Conservation (phyloP, 2,797 vertebrate genomes). For the Hypotaenidia okinawae region DNA sequence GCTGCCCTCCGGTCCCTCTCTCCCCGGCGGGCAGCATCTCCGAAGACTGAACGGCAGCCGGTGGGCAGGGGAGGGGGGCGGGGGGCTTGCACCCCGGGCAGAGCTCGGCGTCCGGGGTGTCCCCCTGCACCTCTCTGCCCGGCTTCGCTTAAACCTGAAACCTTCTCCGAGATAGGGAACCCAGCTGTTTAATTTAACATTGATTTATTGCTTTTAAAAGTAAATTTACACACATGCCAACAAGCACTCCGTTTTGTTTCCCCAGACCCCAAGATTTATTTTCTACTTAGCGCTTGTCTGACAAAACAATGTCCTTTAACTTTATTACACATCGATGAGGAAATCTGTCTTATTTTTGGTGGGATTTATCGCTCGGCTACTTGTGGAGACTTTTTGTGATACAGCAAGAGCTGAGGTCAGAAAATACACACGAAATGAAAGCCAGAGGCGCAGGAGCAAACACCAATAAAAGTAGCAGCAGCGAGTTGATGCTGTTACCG, state of each 20-base stretch:
- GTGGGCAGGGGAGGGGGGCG: neutral
- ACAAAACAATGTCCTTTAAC: constrained; percentile 79
- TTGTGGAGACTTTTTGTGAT: constrained; percentile 5
- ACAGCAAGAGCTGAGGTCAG: constrained; percentile 12
- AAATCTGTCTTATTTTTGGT: constrained; percentile 72
- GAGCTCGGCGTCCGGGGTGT: neutral
- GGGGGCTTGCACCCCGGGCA: neutral
- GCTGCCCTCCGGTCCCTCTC: neutral
- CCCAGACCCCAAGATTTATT: constrained; percentile 77
- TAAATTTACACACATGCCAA: constrained; percentile 77
- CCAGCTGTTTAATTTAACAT: constrained; percentile 80
- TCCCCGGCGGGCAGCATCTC: neutral
- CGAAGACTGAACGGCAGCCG: neutral
- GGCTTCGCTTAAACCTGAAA: constrained; percentile 52
- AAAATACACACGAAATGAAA: constrained; percentile 41
- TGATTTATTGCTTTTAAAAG: constrained; percentile 83
- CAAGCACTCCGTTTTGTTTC: constrained; percentile 72
- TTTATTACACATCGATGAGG: constrained; percentile 74
- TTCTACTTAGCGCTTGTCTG: constrained; percentile 77
- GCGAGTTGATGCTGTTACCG: neutral
- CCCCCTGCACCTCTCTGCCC: neutral
- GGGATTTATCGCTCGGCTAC: constrained; percentile 71
- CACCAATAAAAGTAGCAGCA: neutral
- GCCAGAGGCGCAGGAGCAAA: neutral
- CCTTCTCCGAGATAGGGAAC: constrained; percentile 54